Percentiles rank a stretch among this genome's conserved stretches.
These are phyloP conservation scores for Pseudotriccus pelzelni DNA, from an alignment of 2,797 vertebrate species.

Conservation along the genomic window DNA sequence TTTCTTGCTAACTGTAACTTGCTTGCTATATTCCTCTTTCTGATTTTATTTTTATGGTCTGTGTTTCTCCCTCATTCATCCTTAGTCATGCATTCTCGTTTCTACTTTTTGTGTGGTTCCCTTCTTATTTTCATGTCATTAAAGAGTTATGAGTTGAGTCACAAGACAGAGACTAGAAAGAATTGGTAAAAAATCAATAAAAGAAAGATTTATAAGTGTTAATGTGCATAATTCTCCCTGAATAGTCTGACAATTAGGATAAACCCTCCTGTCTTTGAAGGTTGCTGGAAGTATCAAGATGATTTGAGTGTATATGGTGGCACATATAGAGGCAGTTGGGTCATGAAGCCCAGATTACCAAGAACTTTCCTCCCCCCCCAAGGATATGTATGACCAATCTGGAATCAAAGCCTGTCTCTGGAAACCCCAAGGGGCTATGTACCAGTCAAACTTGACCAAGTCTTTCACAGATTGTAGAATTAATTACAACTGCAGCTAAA, in stretches of 20 bases:
- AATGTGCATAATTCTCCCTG: not conserved
- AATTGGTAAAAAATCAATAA: not conserved
- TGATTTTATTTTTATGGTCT: not conserved
- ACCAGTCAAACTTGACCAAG: not conserved
- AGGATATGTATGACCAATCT: not conserved
- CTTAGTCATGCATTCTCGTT: not conserved
- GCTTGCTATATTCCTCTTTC: not conserved
- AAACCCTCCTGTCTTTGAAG: not conserved
- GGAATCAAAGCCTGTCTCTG: not conserved
- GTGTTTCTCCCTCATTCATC: not conserved
- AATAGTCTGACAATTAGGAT: not conserved
- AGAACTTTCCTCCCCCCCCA: not conserved
- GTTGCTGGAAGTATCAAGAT: not conserved
- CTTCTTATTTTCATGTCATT: not conserved
- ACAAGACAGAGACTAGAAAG: not conserved
- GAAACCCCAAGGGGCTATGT: not conserved
- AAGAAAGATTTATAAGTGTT: not conserved
- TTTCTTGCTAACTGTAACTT: not conserved
- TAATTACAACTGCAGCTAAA: slow-evolving; percentile 1
- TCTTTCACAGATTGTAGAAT: not conserved
- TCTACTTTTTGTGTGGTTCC: not conserved
- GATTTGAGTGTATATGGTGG: not conserved
- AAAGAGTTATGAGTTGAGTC: not conserved
- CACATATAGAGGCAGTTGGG: not conserved
- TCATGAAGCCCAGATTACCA: not conserved